Conservation (phyloP, 2,113 vertebrate species). For the Prunella fulvescens region DNA sequence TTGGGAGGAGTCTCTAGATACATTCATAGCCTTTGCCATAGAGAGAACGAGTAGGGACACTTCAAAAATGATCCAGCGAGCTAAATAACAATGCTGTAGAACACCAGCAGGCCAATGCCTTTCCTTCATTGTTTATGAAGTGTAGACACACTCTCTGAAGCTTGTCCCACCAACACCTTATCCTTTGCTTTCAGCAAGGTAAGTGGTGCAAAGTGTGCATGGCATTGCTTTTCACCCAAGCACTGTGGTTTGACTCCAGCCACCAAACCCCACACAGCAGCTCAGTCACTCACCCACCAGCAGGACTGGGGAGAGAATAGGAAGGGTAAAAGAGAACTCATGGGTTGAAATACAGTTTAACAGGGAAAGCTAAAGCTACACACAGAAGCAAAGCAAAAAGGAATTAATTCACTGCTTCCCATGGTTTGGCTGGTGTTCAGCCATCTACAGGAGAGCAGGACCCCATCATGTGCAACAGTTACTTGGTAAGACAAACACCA, state of each 20-base stretch:
- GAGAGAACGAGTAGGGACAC: background rate
- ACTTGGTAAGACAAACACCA: background rate
- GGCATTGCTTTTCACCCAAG: background rate
- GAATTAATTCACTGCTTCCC: background rate
- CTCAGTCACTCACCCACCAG: too few relatives aligned
- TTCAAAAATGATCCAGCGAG: background rate
- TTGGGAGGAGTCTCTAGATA: background rate
- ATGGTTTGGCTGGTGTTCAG: background rate
- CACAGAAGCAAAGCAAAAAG: background rate
- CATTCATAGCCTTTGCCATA: background rate
- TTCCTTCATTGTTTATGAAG: background rate
- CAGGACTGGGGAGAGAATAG: background rate
- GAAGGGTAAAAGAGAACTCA: background rate
- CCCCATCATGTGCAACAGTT: accelerated
- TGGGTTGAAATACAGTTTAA: background rate
- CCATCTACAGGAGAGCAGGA: background rate
- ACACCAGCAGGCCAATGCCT: background rate
- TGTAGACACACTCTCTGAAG: background rate
- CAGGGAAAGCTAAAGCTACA: background rate
- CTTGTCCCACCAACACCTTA: background rate
- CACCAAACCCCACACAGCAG: background rate
- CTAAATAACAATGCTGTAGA: background rate
- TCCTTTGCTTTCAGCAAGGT: background rate
- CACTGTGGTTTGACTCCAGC: background rate
- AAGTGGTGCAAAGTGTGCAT: background rate